Percentiles rank a stretch among this genome's conserved stretches.
Conservation (phyloP, 2,113 vertebrate genomes). For the Galbula dea region DNA sequence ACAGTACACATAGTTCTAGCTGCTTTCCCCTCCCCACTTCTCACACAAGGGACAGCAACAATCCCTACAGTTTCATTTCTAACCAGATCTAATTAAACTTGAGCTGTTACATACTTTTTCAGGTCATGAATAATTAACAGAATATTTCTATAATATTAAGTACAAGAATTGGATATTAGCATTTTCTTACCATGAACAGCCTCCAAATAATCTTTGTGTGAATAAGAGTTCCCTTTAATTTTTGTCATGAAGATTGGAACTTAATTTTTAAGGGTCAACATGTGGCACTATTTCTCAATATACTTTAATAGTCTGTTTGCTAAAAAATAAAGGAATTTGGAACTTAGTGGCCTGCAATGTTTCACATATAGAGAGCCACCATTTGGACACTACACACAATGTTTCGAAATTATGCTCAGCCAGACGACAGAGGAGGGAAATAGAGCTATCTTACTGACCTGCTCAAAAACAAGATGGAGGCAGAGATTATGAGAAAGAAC, state of each 20-base stretch:
- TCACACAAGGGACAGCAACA: background rate
- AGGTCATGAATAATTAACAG: slow-evolving; percentile 12
- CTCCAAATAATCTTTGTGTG: background rate
- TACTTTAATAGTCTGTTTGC: background rate
- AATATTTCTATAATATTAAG: background rate
- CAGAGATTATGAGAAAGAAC: background rate
- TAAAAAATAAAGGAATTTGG: background rate
- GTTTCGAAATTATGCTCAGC: background rate
- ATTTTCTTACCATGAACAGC: background rate
- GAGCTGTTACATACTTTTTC: background rate
- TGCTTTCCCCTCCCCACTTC: background rate
- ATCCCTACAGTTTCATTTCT: background rate
- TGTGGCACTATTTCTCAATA: background rate
- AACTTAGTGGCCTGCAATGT: background rate
- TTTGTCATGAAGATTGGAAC: background rate
- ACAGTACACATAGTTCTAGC: background rate
- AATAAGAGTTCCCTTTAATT: background rate
- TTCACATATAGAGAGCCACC: background rate
- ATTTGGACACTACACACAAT: background rate
- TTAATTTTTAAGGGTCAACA: background rate
- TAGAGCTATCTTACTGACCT: background rate
- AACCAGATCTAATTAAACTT: slow-evolving; percentile 13
- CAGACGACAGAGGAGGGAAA: background rate
- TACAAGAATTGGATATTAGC: background rate
- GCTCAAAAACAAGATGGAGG: background rate